Conservation (phyloP, 2,113 vertebrate genomes). For the Pipa parva region DNA sequence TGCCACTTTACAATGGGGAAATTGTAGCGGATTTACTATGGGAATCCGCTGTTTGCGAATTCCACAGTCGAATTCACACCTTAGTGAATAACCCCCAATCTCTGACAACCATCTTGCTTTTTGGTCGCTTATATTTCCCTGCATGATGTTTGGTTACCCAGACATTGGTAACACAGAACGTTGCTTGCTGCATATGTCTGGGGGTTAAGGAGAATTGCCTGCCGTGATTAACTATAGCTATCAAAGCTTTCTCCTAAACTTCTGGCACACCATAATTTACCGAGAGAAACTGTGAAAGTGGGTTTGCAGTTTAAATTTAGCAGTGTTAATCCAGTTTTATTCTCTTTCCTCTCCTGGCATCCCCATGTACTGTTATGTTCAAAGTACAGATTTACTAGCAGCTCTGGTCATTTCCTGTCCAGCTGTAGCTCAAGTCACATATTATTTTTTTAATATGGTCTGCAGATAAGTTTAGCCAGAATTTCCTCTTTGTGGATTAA, state of each 20-base stretch:
- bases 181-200: background rate
- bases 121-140: no score
- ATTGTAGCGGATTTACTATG: no score
- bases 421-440: constrained; percentile 70
- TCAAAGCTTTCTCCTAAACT: background rate
- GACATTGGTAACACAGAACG: background rate
- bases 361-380: constrained; percentile 67
- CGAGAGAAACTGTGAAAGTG: constrained; percentile 55
- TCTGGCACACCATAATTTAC: background rate
- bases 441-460: constrained; percentile 47
- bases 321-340: constrained; percentile 75
- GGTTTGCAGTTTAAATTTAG: constrained; percentile 65
- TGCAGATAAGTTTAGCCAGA: constrained; percentile 67
- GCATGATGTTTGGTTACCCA: no score
- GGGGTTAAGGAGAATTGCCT: constrained; percentile 30
- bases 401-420: constrained; percentile 84
- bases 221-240: constrained; percentile 50
- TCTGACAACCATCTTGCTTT: no score
- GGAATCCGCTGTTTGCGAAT: no score
- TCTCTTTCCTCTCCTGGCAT: constrained; percentile 76
- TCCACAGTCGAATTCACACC: no score
- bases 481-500: constrained; percentile 71
- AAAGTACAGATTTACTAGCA: constrained; percentile 74
- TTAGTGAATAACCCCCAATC: no score
- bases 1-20: no score